Evolutionary conservation across 2,797 vertebrate genomes (phyloP).

Genomic region (Syncerus caffer): DNA sequence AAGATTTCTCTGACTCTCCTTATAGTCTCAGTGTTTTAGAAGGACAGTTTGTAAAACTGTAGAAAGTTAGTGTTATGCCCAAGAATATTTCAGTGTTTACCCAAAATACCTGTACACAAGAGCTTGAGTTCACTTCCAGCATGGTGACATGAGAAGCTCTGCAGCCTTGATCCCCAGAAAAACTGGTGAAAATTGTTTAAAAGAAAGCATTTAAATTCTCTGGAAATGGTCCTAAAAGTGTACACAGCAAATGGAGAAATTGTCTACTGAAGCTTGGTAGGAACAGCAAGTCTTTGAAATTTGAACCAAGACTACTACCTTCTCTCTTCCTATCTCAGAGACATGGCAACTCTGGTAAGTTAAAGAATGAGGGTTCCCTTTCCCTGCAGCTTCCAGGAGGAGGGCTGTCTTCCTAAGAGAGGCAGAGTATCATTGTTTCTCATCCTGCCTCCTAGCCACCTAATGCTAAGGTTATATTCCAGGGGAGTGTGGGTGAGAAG

Average conservation of each 20-base stretch:
- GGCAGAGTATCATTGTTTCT: not conserved
- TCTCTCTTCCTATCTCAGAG: not conserved
- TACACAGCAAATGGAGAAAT: not conserved
- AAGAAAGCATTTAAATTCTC: not conserved
- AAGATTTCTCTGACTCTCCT: not conserved
- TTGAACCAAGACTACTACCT: not conserved
- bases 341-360: not conserved
- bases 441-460: not conserved
- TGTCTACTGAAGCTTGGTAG: not conserved
- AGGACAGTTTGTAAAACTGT: not conserved
- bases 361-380: not conserved
- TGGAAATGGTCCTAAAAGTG: not conserved
- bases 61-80: not conserved
- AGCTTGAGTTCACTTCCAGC: not conserved
- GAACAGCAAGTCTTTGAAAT: not conserved
- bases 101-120: not conserved
- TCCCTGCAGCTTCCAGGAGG: not conserved
- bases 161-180: not conserved
- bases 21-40: not conserved
- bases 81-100: not conserved
- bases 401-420: not conserved
- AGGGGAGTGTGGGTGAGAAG: not conserved
- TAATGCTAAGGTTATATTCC: not conserved
- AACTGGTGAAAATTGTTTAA: not conserved
- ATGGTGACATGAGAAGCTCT: not conserved